Evolutionary conservation across 2,113 vertebrate species (phyloP), one percentile per base, ranked within the genome.

Genomic region (Choloepus hoffmanni): DNA sequence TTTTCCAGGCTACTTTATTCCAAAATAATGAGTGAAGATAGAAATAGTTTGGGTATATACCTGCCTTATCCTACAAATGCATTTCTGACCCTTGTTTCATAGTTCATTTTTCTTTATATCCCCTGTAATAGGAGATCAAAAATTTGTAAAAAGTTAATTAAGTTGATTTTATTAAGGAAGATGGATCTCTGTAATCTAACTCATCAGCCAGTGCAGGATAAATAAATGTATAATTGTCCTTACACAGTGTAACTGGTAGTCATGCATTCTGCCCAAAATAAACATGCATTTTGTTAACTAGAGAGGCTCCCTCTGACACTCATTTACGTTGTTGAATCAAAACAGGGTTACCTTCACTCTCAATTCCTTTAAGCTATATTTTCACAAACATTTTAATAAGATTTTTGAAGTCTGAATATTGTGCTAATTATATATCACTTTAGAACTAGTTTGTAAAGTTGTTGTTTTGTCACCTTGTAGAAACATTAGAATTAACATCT

Each of bases 281-380:
- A 96, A 95, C 7, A 85, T 50, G 62, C 6, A 58, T 77, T 92
- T 94, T 89, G 55, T 11, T 76, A 90, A n/a, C 45, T 10, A 50
- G 3, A 13, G 45, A 92, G 16, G 24, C 24, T 53, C 82, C 36
- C 86, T 60, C 18, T 90, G 85, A 82, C 16, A 36, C 3, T 73
- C 45, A 50, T 58, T 67, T 30, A n/a, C 36, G 76, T 92, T 86
- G 24, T 63, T 74, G 65, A 70, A 89, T 60, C n/a, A 21, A 10
- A n/a, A 92, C 53, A 94, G 7, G 30, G 60, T 48, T 45, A 72
- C 9, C 24, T 2, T 82, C 15, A 33, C 10, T 58, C 28, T 30
- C 26, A 87, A 58, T 8, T 83, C 7, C 8, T 74, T 82, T 72
- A 28, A 1, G 14, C 11, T 24, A 55, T 79, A 78, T n/a, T 91